Base-by-base conservation (phyloP, 2,888 invertebrate species). In the Xestia ashworthii region DNA sequence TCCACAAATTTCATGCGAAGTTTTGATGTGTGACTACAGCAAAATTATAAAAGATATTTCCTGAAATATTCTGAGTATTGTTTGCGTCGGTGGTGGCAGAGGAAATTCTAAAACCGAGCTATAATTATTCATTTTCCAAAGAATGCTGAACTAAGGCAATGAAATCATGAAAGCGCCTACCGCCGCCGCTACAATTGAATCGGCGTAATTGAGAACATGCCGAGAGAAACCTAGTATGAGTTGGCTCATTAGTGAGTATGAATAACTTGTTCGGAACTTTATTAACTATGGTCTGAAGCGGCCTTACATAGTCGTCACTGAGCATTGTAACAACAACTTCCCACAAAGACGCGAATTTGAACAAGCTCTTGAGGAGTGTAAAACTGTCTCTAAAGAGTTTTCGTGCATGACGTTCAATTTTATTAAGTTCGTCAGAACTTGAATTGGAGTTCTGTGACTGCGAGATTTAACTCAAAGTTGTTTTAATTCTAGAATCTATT, bases 221-320 rank as follows among this genome's bases (percentile, higher is more conserved):
- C 74, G 78, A 78, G 82, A 80, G 85, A 86, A 87, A 85, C 85
- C 76, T 83, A 87, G 80, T 83, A 82, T 73, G 83, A 86, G 87
- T 88, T 82, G 82, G 83, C 86, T 89, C 88, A 89, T 90, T 89
- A 90, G 84, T 80, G 75, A 85, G 80, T 82, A 87, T 86, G 85
- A 90, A 90, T 89, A 88, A 90, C 88, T 90, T 83, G 75, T 73
- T 80, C 74, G 72, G 67, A 91, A 90, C 89, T 91, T 86, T 86
- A 90, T 87, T 86, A 87, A 84, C 78, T 79, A 76, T 81, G 82
- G 86, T 86, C 76, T 83, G 76, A 62, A 81, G 71, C 81, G 55
- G 77, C n/a, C 77, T 78, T 78, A 82, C 78, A 76, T 67, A 81
- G 82, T 78, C 80, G 81, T 79, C 69, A 69, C 62, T 55, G 74